These are phyloP conservation scores for Lethenteron camtschaticum DNA, from an alignment of 2,113 vertebrate species.

Conservation along the genomic window DNA sequence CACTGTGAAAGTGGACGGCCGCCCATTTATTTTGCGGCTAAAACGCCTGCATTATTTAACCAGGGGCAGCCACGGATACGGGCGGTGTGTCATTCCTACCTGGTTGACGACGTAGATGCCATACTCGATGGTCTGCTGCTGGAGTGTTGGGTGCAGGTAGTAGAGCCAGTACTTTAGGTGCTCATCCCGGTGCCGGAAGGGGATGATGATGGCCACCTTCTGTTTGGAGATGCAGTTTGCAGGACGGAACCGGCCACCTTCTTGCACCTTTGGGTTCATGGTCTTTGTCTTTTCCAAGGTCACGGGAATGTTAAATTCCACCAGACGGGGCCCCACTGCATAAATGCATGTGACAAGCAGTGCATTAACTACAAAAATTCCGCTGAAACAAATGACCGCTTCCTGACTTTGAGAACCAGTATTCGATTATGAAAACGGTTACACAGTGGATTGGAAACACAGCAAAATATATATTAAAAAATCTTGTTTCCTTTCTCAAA, in stretches of 20 bases:
- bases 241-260: slow-evolving; percentile 53
- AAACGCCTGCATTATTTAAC: too few relatives aligned
- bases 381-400: too few relatives aligned
- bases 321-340: slow-evolving; percentile 75
- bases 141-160: slow-evolving; percentile 12
- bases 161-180: slow-evolving; percentile 11
- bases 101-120: slow-evolving; percentile 12
- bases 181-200: slow-evolving; percentile 11
- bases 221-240: slow-evolving; percentile 6
- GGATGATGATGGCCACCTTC: slow-evolving; percentile 13
- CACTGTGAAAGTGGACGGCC: too few relatives aligned
- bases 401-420: too few relatives aligned
- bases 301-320: slow-evolving; percentile 92
- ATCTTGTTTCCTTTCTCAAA: too few relatives aligned
- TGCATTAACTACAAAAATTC: too few relatives aligned
- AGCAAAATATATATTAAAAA: too few relatives aligned
- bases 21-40: too few relatives aligned
- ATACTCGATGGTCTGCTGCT: slow-evolving; percentile 10
- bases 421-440: too few relatives aligned
- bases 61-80: too few relatives aligned
- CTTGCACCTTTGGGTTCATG: slow-evolving; percentile 77
- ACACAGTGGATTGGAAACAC: too few relatives aligned
- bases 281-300: slow-evolving; percentile 83
- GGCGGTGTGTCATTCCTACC: slow-evolving; percentile 6
- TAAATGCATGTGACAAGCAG: slow-evolving; percentile 9